Evolutionary conservation across 1,140 invertebrate species (phyloP).

Genomic region (Hormaphis cornu): DNA sequence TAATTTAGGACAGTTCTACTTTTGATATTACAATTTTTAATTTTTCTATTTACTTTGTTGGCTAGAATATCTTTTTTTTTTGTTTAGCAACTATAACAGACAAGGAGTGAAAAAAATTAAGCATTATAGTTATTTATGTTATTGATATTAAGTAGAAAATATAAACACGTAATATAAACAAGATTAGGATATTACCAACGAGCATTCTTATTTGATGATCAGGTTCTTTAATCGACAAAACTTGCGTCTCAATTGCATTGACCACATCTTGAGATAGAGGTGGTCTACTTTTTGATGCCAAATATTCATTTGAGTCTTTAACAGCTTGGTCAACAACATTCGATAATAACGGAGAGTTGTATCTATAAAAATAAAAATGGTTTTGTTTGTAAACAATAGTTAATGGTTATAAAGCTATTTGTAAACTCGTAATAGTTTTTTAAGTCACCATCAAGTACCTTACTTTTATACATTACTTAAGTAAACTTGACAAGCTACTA

Average conservation of each 20-base stretch:
- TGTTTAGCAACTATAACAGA: no score
- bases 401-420: not conserved
- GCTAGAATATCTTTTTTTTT: no score
- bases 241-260: not conserved
- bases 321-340: slow-evolving; percentile 23
- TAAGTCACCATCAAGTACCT: no score
- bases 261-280: not conserved
- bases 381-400: not conserved
- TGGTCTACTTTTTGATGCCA: not conserved
- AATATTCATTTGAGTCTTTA: slow-evolving; percentile 20
- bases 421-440: no score
- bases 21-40: no score
- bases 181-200: slow-evolving; percentile 18
- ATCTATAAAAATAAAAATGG: not conserved
- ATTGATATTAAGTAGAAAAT: not conserved
- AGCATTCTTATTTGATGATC: slow-evolving; percentile 24
- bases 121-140: no score
- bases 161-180: not conserved
- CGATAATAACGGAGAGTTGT: not conserved
- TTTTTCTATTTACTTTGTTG: no score
- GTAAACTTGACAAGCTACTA: no score
- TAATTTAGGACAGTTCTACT: no score
- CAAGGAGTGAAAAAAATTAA: no score
- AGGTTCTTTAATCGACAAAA: not conserved
- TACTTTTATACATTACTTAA: no score